Percentiles rank a stretch among this genome's conserved stretches.
These are phyloP conservation scores for Euborellia annulipes DNA, from an alignment of 1,140 invertebrate genomes.

Conservation along the genomic window DNA sequence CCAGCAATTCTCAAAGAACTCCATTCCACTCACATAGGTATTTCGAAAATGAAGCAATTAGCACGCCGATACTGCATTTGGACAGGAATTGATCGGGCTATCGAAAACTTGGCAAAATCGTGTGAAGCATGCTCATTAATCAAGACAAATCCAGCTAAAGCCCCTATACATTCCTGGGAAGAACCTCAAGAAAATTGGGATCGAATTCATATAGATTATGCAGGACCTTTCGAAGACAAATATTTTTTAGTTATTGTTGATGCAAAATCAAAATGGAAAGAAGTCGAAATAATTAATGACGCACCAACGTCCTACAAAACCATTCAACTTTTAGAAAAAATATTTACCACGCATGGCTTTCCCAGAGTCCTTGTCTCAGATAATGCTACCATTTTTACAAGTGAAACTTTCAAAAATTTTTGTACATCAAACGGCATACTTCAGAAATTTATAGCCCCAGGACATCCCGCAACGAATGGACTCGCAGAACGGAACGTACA, in stretches of 20 bases:
- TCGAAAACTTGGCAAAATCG: conserved; percentile 16
- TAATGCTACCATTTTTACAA: too few relatives aligned
- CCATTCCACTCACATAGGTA: conserved; percentile 16
- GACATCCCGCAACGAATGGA: too few relatives aligned
- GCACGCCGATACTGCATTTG: conserved; percentile 17
- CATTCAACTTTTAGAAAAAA: too few relatives aligned
- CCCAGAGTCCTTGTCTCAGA: too few relatives aligned
- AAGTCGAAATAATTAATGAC: background rate
- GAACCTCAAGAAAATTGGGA: background rate
- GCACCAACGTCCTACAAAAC: background rate
- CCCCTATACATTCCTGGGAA: background rate
- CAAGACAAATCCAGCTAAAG: too few relatives aligned
- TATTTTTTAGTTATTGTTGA: background rate
- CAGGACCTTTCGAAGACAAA: background rate
- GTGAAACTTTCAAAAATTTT: too few relatives aligned
- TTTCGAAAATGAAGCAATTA: conserved; percentile 21
- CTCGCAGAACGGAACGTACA: too few relatives aligned
- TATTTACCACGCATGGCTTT: too few relatives aligned
- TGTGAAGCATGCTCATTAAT: conserved; percentile 16
- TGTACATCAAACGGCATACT: too few relatives aligned
- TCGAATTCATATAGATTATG: background rate
- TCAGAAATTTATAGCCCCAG: too few relatives aligned
- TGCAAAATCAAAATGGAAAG: conserved; percentile 1
- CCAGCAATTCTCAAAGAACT: conserved; percentile 10
- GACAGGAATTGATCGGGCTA: conserved; percentile 18